Base-by-base conservation (phyloP, 2,113 vertebrate species). In the Plecotus auritus region DNA sequence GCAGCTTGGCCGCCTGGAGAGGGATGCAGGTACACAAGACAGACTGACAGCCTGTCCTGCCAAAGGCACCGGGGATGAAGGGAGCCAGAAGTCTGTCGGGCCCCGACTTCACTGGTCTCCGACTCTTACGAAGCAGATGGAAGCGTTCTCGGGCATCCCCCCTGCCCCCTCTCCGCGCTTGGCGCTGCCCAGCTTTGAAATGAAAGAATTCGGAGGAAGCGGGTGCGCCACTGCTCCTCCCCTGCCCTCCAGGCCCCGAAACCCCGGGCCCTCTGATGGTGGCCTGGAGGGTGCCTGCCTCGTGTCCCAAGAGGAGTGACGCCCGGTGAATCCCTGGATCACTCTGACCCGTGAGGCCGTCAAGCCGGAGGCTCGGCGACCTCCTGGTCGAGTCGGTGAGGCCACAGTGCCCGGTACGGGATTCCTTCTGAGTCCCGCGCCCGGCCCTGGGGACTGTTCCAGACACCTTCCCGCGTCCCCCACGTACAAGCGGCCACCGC, bases 171-270 rank as follows among this genome's bases (percentile, higher is more conserved):
- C 47, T 54, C 18, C 26, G 54, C 64, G 7, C 47, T 40, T 1
- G 42, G 64, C 26, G 12, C 23, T 1, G 84, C 49, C 30, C 78
- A 30, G 13, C 42, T 77, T 54, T 3, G n/a, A 61, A 6, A 23
- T 0, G 81, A 28, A 90, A 85, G 88, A 88, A 88, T 97, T 97
- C 94, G 96, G 86, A 95, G 85, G 59, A 96, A 88, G 95, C 92
- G 95, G 95, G 96, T 18, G 86, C 59, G 5, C 54, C 61, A 0
- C 49, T 1, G 61, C 8, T 0, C 30, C 66, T 91, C 16, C 37
- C 42, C 30, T 8, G 14, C 22, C 32, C 72, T 49, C 37, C 11
- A n/a, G 18, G 35, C 17, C 7, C 32, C 0, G 69, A 17, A 45
- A 14, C 20, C 30, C 37, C 1, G 13, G 13, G 12, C 5, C 26